A percentile compares a stretch with the other conserved stretches of the same genome.
phyloP scores from a whole-genome alignment of 1,140 invertebrate species.

The Magallana gigas region DNA sequence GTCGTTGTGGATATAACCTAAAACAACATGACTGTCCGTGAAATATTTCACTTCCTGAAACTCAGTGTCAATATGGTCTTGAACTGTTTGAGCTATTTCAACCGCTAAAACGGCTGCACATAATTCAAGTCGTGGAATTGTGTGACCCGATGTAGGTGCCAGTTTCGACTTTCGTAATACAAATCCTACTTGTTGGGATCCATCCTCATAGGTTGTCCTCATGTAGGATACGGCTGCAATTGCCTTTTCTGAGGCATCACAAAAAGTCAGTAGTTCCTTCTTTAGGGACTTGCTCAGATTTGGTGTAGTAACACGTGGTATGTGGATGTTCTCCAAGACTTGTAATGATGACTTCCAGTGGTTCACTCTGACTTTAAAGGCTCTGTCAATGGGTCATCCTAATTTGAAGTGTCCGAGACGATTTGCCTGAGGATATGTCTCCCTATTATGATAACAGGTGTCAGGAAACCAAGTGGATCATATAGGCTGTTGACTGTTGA shows the following conservation, averaged over 20 bases:
- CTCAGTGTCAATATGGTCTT: too few species aligned
- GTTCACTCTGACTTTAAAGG: conserved; percentile 34
- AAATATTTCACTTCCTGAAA: conserved; percentile 43
- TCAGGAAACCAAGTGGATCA: conserved; percentile 64
- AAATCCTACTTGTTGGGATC: conserved; percentile 40
- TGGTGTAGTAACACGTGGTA: conserved; percentile 39
- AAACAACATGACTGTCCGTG: conserved; percentile 44
- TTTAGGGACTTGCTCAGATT: conserved; percentile 75
- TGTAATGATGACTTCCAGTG: conserved; percentile 38
- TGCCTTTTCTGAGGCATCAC: conserved; percentile 55
- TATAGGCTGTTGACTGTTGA: conserved; percentile 61
- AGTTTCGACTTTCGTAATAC: conserved; percentile 53
- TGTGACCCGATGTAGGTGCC: too few species aligned
- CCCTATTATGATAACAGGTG: conserved; percentile 54
- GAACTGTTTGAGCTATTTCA: too few species aligned
- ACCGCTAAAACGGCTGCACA: too few species aligned
- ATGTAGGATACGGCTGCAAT: conserved; percentile 49
- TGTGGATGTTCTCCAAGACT: conserved; percentile 38
- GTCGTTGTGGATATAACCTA: conserved; percentile 23
- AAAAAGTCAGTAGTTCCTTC: conserved; percentile 48
- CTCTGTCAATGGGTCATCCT: conserved; percentile 58
- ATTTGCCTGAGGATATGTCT: conserved; percentile 59
- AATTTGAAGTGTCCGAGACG: conserved; percentile 55
- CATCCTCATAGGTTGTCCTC: conserved; percentile 8
- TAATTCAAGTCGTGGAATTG: too few species aligned